Evolutionary conservation across 2,113 vertebrate species (phyloP).

Genomic region (Chaetops frenatus): DNA sequence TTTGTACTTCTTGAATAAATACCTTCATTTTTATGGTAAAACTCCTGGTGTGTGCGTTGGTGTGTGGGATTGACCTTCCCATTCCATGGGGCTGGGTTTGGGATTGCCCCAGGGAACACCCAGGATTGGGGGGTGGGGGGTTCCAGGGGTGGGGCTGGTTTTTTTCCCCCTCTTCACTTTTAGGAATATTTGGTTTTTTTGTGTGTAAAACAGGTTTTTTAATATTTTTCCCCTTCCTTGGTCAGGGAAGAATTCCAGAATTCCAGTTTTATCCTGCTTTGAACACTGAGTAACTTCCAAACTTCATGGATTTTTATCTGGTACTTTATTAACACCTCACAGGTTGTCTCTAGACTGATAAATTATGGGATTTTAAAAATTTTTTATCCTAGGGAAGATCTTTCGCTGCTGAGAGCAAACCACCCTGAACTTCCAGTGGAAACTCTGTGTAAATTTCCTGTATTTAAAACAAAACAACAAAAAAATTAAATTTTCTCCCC

Average conservation of each 20-base stretch:
- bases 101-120: background rate
- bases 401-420: background rate
- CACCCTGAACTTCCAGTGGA: background rate
- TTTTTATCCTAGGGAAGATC: background rate
- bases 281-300: background rate
- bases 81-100: background rate
- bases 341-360: background rate
- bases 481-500: background rate
- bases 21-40: constrained; percentile 68
- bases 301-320: background rate
- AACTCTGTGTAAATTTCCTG: background rate
- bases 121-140: background rate
- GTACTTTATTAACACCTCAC: background rate
- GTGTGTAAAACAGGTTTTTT: background rate
- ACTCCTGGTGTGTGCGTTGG: background rate
- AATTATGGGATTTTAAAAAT: background rate
- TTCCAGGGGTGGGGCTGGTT: background rate
- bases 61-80: background rate
- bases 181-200: too few relatives aligned
- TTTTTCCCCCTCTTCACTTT: background rate
- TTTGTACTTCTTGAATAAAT: constrained; percentile 75
- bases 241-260: background rate
- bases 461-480: background rate
- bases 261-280: background rate
- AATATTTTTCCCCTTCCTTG: background rate